These are phyloP conservation scores for Ibycter americanus DNA, from an alignment of 2,797 vertebrate genomes.

Conservation along the genomic window DNA sequence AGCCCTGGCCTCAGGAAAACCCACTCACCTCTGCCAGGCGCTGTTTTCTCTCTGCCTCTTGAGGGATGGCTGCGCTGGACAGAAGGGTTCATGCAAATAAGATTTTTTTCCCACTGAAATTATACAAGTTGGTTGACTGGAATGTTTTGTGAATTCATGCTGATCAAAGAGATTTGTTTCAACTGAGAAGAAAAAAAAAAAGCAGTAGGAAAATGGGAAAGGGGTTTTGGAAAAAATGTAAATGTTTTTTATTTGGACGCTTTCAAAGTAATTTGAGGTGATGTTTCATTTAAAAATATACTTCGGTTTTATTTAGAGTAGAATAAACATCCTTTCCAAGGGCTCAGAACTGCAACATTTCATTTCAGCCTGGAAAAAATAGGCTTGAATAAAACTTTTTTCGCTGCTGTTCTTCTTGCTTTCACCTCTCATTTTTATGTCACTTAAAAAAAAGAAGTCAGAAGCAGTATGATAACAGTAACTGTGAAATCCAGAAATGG, in stretches of 20 bases:
- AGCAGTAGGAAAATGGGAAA: background rate
- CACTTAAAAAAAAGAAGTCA: background rate
- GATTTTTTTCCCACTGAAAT: conserved; percentile 5
- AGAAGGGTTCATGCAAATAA: background rate
- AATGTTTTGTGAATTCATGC: background rate
- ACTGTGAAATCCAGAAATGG: background rate
- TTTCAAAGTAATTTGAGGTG: conserved; percentile 57
- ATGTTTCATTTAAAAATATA: conserved; percentile 56
- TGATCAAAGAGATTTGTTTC: background rate
- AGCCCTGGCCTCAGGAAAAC: background rate
- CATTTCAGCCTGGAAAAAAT: conserved; percentile 9
- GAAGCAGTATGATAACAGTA: background rate
- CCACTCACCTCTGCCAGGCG: background rate
- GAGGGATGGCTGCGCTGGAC: background rate
- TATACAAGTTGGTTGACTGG: background rate
- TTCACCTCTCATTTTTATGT: background rate
- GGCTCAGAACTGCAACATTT: conserved; percentile 13
- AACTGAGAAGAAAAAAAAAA: background rate
- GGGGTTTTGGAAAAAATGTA: conserved; percentile 16
- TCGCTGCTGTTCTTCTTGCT: background rate
- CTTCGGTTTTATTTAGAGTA: conserved; percentile 55
- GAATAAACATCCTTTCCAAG: conserved; percentile 54
- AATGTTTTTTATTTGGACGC: conserved; percentile 36
- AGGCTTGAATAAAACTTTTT: background rate
- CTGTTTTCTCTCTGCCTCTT: background rate